Evolutionary conservation across 37 sponge, comb jelly and placozoan species (phyloP), one percentile per base, ranked within the genome.

Genomic region (Halichondria panicea): DNA sequence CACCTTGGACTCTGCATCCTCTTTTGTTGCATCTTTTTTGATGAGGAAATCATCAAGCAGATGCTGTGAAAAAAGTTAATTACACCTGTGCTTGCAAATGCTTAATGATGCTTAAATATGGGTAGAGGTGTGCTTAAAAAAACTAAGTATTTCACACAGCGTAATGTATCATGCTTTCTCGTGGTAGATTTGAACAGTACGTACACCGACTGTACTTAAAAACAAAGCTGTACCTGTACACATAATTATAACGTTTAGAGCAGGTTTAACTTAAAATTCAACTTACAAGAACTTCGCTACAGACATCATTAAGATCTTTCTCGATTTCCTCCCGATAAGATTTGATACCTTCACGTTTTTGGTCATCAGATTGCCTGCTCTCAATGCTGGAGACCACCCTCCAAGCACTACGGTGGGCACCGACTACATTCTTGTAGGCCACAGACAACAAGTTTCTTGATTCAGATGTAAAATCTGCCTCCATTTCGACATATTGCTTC

Each of bases 361-460:
- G 9, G 11, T 54, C 5, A 42, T 52, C n/a, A 8, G 19, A 44
- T 78, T 84, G 32, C 72, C 63, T n/a, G n/a, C n/a, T n/a, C 52
- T 86, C 91, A 45, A 90, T 81, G 45, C 82, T 76, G 4, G 74
- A 58, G 15, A 90, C 50, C 39, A 86, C 40, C 48, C 91, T 28
- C 87, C 82, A 90, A 31, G 91, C 84, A 11, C 81, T 34, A 15
- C 90, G 43, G 18, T 76, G 43, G 2, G 85, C 65, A 22, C 90
- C 90, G 3, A 89, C 77, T 11, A 89, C 85, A 32, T 89, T 89
- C 72, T 89, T 89, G 56, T 84, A 89, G 11, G 90, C 90, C 19
- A 89, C 90, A 33, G 76, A 74, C 0, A 89, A 76, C 58, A 89
- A 77, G 43, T 89, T 89, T 72, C 90, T 66, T 38, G 62, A 69